These are phyloP conservation scores for Sylvia borin DNA, from an alignment of 2,797 vertebrate genomes.

Conservation along the genomic window DNA sequence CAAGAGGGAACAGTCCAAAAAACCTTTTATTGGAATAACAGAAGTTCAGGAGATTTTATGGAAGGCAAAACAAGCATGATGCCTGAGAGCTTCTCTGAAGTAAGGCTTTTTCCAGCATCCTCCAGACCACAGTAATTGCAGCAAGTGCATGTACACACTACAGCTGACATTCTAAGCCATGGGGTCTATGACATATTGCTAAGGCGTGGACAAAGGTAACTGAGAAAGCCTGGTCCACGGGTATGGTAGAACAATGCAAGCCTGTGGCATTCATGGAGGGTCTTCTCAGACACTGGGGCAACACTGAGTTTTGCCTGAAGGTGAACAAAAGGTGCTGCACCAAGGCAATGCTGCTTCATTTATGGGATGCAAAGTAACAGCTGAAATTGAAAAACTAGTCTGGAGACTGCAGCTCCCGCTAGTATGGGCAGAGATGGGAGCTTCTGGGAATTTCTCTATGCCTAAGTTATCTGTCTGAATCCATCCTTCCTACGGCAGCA, in stretches of 20 bases:
- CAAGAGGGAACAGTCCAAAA: not conserved
- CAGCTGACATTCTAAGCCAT: not conserved
- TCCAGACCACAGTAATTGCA: not conserved
- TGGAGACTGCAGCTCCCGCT: not conserved
- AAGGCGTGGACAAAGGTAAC: not conserved
- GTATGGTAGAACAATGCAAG: not conserved
- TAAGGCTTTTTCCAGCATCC: not conserved
- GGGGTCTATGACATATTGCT: not conserved
- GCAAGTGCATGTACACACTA: rapidly evolving
- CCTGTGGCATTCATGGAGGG: not conserved
- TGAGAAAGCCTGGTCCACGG: not conserved
- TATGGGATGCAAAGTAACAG: not conserved
- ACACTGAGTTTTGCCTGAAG: not conserved
- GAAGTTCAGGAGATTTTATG: not conserved
- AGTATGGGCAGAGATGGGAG: not conserved
- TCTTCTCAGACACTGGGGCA: not conserved
- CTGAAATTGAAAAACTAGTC: not conserved
- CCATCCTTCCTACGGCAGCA: not conserved
- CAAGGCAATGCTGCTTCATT: not conserved
- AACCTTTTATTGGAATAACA: not conserved
- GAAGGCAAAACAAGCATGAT: not conserved
- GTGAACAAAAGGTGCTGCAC: not conserved
- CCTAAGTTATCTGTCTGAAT: not conserved
- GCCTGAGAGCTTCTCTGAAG: not conserved
- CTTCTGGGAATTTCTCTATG: not conserved